phyloP scores from a whole-genome alignment of 92 coral and sea anemone species.

The Umimayanthus chanpuru region DNA sequence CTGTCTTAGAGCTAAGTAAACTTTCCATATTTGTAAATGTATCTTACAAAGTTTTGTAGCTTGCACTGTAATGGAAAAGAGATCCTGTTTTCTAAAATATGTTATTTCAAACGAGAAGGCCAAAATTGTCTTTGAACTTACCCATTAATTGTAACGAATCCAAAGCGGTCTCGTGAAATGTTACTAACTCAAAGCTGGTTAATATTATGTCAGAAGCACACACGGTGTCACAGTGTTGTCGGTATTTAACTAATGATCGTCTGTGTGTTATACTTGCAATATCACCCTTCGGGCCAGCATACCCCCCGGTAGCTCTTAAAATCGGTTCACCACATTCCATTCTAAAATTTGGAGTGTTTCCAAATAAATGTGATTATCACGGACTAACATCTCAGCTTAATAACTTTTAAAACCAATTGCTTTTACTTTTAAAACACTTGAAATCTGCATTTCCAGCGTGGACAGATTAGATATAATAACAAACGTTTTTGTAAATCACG shows the following conservation, averaged over 20 bases:
- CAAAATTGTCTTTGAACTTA: not conserved
- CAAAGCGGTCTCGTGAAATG: not conserved
- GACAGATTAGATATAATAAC: not conserved
- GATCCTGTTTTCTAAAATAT: too few species aligned
- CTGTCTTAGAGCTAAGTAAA: too few species aligned
- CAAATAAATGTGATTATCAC: not conserved
- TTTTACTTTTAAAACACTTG: not conserved
- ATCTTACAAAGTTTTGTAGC: too few species aligned
- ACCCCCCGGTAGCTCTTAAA: not conserved
- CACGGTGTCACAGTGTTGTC: not conserved
- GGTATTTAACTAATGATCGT: not conserved
- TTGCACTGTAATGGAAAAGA: not conserved
- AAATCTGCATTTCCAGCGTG: not conserved
- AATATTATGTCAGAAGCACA: not conserved
- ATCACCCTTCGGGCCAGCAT: not conserved
- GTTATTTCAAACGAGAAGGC: not conserved
- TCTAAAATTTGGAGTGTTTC: not conserved
- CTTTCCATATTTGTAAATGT: not conserved
- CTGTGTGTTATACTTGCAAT: not conserved
- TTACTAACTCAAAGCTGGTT: not conserved
- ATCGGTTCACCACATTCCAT: not conserved
- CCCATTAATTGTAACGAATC: not conserved
- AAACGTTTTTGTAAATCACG: not conserved
- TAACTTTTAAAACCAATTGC: not conserved
- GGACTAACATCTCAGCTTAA: not conserved